These are phyloP conservation scores for Drosophila tani DNA, from an alignment of 1,140 invertebrate genomes.

Conservation along the genomic window DNA sequence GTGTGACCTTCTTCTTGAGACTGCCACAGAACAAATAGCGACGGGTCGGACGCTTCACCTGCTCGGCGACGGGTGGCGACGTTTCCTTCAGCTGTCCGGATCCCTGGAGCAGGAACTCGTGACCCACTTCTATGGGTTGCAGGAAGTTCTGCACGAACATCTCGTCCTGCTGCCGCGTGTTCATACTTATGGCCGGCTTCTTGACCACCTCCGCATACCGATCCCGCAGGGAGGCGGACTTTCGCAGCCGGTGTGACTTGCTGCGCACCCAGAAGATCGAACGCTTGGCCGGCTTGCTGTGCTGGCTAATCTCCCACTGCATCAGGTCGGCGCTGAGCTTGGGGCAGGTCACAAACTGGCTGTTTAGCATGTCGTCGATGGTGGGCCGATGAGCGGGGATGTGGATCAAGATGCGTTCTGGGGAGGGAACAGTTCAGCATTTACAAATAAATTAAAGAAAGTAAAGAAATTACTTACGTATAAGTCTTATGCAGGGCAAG, in stretches of 20 bases:
- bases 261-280: conserved; percentile 83
- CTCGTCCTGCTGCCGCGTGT: conserved; percentile 79
- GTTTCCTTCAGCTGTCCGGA: conserved; percentile 51
- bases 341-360: conserved; percentile 84
- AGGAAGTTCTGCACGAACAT: conserved; percentile 81
- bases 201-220: conserved; percentile 83
- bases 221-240: conserved; percentile 81
- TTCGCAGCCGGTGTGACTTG: conserved; percentile 83
- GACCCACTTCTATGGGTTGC: conserved; percentile 75
- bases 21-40: conserved; percentile 77
- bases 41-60: conserved; percentile 50
- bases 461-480: conserved; percentile 72
- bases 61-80: conserved; percentile 21
- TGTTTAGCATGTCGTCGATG: conserved; percentile 84
- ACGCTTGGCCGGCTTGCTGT: conserved; percentile 80
- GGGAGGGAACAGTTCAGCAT: background rate
- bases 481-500: conserved; percentile 85
- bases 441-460: background rate
- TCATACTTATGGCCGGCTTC: conserved; percentile 81
- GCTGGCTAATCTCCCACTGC: conserved; percentile 77
- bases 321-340: conserved; percentile 80
- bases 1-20: conserved; percentile 83
- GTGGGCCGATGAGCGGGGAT: conserved; percentile 83
- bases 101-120: conserved; percentile 39
- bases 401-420: conserved; percentile 85